These are phyloP conservation scores for Chelidonichthys spinosus DNA, from an alignment of 2,797 vertebrate species.

Conservation along the genomic window DNA sequence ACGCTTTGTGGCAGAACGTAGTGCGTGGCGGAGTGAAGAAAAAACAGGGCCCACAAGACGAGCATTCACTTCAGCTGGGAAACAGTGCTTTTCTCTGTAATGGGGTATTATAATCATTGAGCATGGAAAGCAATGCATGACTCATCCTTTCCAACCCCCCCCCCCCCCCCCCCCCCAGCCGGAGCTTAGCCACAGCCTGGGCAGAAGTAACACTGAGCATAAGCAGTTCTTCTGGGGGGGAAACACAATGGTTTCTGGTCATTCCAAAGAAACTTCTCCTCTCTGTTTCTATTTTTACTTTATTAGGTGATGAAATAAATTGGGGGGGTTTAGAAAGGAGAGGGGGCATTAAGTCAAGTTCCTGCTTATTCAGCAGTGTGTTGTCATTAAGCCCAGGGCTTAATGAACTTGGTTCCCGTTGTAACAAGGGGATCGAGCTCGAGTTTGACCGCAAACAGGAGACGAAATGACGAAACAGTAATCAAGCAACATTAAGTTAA, in stretches of 20 bases:
- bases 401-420: conserved; percentile 38
- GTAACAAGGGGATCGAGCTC: conserved; percentile 14
- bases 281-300: conserved; percentile 64
- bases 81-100: conserved; percentile 80
- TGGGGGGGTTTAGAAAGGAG: conserved; percentile 36
- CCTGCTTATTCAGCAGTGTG: conserved; percentile 40
- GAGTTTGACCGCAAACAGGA: conserved; percentile 18
- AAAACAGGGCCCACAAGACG: conserved; percentile 41
- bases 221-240: conserved; percentile 71
- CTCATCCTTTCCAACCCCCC: conserved; percentile 83
- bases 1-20: conserved; percentile 52
- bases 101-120: conserved; percentile 81
- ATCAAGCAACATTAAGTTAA: not conserved
- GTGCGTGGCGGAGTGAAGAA: conserved; percentile 43
- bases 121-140: conserved; percentile 83
- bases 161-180: conserved; percentile 61
- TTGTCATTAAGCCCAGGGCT: conserved; percentile 15
- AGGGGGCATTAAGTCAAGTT: conserved; percentile 20
- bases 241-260: conserved; percentile 67
- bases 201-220: conserved; percentile 69
- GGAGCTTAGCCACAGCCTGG: conserved; percentile 71
- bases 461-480: too few relatives aligned
- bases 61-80: conserved; percentile 68
- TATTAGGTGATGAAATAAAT: conserved; percentile 56
- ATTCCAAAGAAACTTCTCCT: conserved; percentile 43